Percentiles rank a stretch among this genome's conserved stretches.
Evolutionary conservation across 2,113 vertebrate genomes (phyloP).

Genomic region (Pteronura brasiliensis): DNA sequence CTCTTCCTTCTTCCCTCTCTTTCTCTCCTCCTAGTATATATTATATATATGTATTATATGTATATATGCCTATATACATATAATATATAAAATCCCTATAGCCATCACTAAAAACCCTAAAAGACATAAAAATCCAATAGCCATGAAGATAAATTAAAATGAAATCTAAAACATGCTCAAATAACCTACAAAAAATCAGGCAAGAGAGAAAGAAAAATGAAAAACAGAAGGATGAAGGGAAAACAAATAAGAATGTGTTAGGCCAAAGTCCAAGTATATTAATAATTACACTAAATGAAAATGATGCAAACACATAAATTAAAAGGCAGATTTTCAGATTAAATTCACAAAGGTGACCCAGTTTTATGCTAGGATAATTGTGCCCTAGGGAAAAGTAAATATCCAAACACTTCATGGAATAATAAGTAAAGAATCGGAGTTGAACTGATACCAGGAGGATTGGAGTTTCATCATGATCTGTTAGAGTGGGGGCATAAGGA

Average conservation of each 20-base stretch:
- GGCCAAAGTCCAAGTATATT: background rate
- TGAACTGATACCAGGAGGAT: background rate
- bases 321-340: background rate
- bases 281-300: background rate
- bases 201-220: background rate
- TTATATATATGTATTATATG: background rate
- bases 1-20: background rate
- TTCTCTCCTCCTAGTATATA: background rate
- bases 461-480: background rate
- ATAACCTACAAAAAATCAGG: background rate
- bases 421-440: background rate
- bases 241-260: background rate
- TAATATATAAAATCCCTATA: background rate
- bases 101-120: background rate
- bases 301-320: background rate
- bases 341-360: background rate
- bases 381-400: background rate
- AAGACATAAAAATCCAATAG: background rate
- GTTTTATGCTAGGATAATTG: background rate
- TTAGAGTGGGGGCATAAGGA: background rate
- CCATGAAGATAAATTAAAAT: background rate
- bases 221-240: background rate
- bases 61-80: background rate
- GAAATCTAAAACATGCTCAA: background rate
- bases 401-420: background rate